Conservation (phyloP, 2,888 invertebrate genomes). For the Eubasilissa splendida region DNA sequence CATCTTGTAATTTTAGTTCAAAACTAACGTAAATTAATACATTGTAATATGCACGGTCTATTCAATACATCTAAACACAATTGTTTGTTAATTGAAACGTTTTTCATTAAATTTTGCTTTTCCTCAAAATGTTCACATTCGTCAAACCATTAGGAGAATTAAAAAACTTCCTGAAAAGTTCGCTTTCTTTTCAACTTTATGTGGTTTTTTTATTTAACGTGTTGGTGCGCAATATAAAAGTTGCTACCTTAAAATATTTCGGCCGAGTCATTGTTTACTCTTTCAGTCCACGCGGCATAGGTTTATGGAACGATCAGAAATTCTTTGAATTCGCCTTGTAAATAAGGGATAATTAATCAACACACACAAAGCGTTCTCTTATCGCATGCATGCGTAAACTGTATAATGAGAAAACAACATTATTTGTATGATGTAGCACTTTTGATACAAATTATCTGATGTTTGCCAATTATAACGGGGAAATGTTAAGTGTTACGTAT, state of each 20-base stretch:
- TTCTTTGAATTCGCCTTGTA: conserved; percentile 44
- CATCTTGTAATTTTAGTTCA: too few relatives aligned
- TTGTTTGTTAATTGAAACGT: too few relatives aligned
- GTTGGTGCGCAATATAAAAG: too few relatives aligned
- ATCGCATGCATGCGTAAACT: conserved; percentile 33
- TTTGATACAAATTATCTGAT: conserved; percentile 51
- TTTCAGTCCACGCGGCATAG: background rate
- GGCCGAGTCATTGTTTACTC: conserved; percentile 38
- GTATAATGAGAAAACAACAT: conserved; percentile 43
- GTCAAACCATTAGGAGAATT: too few relatives aligned
- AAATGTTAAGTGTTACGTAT: conserved; percentile 23
- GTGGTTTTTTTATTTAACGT: too few relatives aligned
- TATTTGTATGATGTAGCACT: conserved; percentile 53
- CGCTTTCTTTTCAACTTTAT: too few relatives aligned
- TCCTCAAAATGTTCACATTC: too few relatives aligned
- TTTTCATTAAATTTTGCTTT: too few relatives aligned
- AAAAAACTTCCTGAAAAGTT: too few relatives aligned
- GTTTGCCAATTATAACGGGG: conserved; percentile 50
- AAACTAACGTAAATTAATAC: too few relatives aligned
- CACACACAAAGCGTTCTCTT: conserved; percentile 34
- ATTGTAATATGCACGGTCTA: too few relatives aligned
- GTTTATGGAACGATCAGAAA: conserved; percentile 9
- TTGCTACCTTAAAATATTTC: background rate
- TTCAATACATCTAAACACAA: too few relatives aligned
- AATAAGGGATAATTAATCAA: conserved; percentile 38